Evolutionary conservation across 2,113 vertebrate species (phyloP).

Genomic region (Galemys pyrenaicus): DNA sequence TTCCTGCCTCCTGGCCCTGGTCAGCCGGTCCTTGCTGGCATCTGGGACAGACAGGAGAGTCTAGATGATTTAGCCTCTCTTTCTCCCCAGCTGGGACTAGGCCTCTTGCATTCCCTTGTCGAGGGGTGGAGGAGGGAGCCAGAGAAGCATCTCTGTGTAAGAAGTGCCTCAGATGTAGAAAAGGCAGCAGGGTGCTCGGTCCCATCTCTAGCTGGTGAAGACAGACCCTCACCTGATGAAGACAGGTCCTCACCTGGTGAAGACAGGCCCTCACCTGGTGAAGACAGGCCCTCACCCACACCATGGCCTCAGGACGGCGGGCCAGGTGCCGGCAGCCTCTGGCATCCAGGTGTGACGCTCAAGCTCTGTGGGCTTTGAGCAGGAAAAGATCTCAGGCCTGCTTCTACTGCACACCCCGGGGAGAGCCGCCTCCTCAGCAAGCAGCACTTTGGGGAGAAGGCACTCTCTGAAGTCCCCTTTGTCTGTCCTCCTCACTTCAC

Average conservation of each 20-base stretch:
- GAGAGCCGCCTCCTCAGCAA: neutral
- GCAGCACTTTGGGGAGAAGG: too few relatives aligned
- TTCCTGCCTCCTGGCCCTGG: rapidly evolving
- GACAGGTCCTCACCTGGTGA: too few relatives aligned
- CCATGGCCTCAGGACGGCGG: neutral
- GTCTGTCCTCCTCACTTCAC: neutral
- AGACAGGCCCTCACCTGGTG: too few relatives aligned
- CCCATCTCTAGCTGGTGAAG: neutral
- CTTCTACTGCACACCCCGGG: rapidly evolving
- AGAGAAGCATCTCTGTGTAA: neutral
- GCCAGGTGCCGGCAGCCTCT: neutral
- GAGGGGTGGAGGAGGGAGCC: neutral
- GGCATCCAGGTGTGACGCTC: neutral
- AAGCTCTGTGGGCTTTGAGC: too few relatives aligned
- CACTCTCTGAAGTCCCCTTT: neutral
- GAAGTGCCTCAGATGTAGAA: too few relatives aligned
- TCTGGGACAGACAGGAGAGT: neutral
- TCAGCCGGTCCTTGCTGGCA: neutral
- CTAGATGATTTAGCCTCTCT: neutral
- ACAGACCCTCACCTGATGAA: neutral
- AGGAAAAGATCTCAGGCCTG: rapidly evolving
- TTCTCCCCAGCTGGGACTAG: rapidly evolving
- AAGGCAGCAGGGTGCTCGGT: neutral
- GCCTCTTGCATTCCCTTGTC: neutral
- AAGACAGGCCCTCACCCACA: neutral